Evolutionary conservation across 2,888 invertebrate species (phyloP).

Genomic region (Platycnemis pennipes): DNA sequence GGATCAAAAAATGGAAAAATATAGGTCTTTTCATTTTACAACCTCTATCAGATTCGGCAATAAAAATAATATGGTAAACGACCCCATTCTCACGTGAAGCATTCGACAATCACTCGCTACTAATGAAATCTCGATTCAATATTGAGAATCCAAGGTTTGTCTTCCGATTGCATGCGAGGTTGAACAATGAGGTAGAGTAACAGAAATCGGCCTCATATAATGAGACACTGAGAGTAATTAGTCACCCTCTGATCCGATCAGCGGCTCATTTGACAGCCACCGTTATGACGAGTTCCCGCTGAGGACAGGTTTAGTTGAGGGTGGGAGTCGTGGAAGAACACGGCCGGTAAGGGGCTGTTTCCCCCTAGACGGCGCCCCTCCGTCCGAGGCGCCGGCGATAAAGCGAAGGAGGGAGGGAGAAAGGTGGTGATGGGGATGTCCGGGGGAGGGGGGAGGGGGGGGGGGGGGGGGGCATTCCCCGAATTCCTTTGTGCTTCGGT

Average conservation of each 20-base stretch:
- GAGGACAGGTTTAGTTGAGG: background rate
- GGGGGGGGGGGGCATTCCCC: conserved; percentile 31
- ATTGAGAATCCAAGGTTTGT: too few relatives aligned
- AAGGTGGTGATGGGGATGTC: background rate
- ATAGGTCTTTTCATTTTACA: too few relatives aligned
- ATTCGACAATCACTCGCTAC: too few relatives aligned
- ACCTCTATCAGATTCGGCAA: too few relatives aligned
- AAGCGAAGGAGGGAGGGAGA: background rate
- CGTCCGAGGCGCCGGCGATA: conserved; percentile 48
- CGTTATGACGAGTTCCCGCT: background rate
- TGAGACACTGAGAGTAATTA: background rate
- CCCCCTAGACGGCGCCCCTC: conserved; percentile 45
- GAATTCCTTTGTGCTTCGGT: conserved; percentile 62
- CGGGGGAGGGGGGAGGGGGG: background rate
- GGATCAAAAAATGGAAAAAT: too few relatives aligned
- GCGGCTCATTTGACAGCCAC: background rate
- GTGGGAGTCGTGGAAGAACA: background rate
- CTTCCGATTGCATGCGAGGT: too few relatives aligned
- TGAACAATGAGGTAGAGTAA: too few relatives aligned
- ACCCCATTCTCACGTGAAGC: too few relatives aligned
- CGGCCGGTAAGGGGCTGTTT: background rate
- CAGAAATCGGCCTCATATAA: background rate
- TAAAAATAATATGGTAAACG: too few relatives aligned
- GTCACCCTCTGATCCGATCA: background rate
- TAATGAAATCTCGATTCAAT: too few relatives aligned